These are phyloP conservation scores for Prunella strophiata DNA, from an alignment of 2,797 vertebrate species.

Conservation along the genomic window DNA sequence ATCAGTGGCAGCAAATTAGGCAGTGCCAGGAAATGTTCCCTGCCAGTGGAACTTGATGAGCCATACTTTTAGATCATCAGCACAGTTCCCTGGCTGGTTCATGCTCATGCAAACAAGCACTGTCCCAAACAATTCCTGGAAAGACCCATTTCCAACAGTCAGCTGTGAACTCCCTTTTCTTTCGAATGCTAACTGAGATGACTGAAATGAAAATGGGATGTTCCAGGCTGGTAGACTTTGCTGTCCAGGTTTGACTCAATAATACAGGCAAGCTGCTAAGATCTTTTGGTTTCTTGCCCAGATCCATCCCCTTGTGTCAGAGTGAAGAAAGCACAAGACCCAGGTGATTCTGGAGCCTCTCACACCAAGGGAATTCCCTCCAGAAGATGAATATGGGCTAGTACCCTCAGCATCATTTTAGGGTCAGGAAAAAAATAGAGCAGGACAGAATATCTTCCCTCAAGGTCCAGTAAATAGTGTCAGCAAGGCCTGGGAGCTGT, in stretches of 20 bases:
- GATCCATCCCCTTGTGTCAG: neutral
- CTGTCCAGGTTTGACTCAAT: neutral
- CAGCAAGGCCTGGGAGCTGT: neutral
- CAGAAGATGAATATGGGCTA: rapidly evolving
- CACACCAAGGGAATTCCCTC: neutral
- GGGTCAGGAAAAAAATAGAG: neutral
- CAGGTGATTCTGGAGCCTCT: neutral
- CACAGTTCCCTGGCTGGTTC: neutral
- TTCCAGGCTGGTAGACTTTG: neutral
- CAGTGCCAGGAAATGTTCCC: slow-evolving; percentile 7
- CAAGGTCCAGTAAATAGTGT: neutral
- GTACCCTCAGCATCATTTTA: neutral
- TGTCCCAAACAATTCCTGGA: slow-evolving; percentile 22
- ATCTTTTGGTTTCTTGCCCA: neutral
- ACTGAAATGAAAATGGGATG: neutral
- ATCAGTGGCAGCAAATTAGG: neutral
- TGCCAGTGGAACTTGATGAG: neutral
- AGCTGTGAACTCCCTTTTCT: slow-evolving; percentile 3
- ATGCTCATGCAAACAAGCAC: neutral
- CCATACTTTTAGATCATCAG: neutral
- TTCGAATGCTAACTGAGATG: neutral
- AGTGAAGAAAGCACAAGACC: neutral
- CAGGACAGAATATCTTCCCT: neutral
- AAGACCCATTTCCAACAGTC: neutral
- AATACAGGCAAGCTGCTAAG: neutral